Base-by-base conservation (phyloP, 2,888 invertebrate genomes). In the Osmoderma eremita region DNA sequence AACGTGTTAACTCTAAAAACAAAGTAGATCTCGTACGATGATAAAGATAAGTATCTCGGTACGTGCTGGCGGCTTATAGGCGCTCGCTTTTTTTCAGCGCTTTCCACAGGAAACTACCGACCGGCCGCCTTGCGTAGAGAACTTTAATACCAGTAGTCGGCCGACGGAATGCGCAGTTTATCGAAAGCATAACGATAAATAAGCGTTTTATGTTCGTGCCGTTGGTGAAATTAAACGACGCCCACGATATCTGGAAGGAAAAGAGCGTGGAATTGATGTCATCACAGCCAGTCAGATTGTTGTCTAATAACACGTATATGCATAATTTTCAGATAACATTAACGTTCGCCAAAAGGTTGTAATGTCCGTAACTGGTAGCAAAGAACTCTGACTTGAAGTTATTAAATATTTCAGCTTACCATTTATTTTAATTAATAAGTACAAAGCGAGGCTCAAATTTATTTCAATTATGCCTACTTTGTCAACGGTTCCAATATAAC, bases 131-230 rank as follows among this genome's bases (percentile, higher is more conserved):
- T 53, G 53, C 63, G 42, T 53, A 58, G 56, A 36, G 53, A 39
- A 38, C 56, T 66, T 58, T 50, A 66, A 66, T 66, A 66, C 65
- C 65, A 66, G 65, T 66, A 66, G 65, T 66, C 56, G 17, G 24
- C 39, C 49, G 42, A 41, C 36, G 65, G 65, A 66, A 66, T 66
- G 65, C 41, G 65, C 65, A 61, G 61, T 61, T 61, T 66, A 66
- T 66, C 65, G 65, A 58, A 66, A 58, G 20, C 65, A 58, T 66
- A 61, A 66, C 65, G 41, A 58, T 66, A 66, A 66, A 66, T 66
- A 66, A 66, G 49, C 65, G 38, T 50, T 49, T 30, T 41, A 58
- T 41, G 58, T 66, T 42, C 65, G 49, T 66, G 65, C 36, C 58
- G 45, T 24, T 56, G 58, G 61, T 61, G 58, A 66, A 66, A 66